Evolutionary conservation across 2,888 invertebrate species (phyloP), one percentile per base, ranked within the genome.

Genomic region (Crepidodera aurea): DNA sequence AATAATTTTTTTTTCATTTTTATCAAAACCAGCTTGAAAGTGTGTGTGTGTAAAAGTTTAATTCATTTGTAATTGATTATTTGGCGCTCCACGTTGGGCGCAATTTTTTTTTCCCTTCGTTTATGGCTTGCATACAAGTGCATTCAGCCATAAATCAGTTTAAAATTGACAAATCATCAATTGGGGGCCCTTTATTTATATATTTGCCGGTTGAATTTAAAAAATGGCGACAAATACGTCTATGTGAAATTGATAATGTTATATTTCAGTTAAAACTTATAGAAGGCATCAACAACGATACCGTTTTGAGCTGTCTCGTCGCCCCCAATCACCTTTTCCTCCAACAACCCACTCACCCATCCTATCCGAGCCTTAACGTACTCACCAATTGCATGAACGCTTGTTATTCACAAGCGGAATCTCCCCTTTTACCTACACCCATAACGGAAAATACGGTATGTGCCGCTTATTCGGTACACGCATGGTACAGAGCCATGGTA

Each of bases 281-380:
- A 74, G 94, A 94, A 81, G 93, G 93, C 50, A 92, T 97, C 55
- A 93, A 93, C 79, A 94, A 96, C 77, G 98, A 98, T 83, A 93
- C 96, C 19, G 88, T 91, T 66, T 87, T 98, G 73, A 94, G 93
- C 77, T 90, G 92, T 73, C 87, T 96, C 76, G 89, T 94, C 68
- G 88, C 90, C 67, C 92, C 95, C 53, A 91, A 91, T 40, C 95
- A 96, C 80, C 85, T 98, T 78, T 98, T 98, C 83, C 86, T 99
- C 62, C 98, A 98, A 81, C 93, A 96, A 81, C 96, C 96, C 1
- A 90, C 94, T 62, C 98, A 98, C 83, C 97, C 98, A 4, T 90
- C 96, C 42, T 96, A 91, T 84, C 92, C 92, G 13, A 89, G 90
- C 60, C 85, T 98, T 71, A 88, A 90, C 75, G 84, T 90, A 64